Evolutionary conservation across 2,888 invertebrate species (phyloP), one percentile per base, ranked within the genome.

Genomic region (Tolmerus cingulatus): DNA sequence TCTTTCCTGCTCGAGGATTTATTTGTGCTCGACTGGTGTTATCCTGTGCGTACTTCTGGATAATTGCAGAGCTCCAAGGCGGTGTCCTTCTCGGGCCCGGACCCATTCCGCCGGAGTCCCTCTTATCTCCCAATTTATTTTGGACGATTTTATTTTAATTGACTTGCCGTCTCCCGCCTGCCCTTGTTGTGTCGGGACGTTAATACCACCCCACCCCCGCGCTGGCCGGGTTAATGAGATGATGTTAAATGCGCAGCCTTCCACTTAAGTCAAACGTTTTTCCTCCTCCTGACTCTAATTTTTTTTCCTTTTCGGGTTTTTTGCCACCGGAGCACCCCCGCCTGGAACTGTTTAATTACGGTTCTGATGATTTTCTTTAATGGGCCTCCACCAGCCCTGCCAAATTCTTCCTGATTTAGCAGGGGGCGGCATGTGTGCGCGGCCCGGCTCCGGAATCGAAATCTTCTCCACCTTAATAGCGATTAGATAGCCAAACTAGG

Each of bases 61-160:
- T 88, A 87, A 88, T 88, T 88, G 87, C 87, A 81, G 66, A 88
- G 86, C 86, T 86, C 82, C 87, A 74, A 86, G 74, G 66, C 86
- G 82, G 86, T 87, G 82, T 86, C 82, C 74, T 74, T 81, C 34
- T 76, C 40, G 76, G 40, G 40, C 76, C 37, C 37, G 27, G 74
- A 66, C 88, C 40, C 37, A 27, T 8, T 30, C 74, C 74, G 34
- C 57, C 78, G 16, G 23, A 77, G 84, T 77, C 55, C 74, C 79
- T 86, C 82, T 86, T 86, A 87, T 86, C 87, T 87, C 86, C 82
- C 82, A 76, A 87, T 86, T 87, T 86, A 82, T 86, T 87, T 88
- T 86, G 87, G 40, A 79, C 85, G 76, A 88, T 88, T 88, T 88
- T 87, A 88, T 87, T 88, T 88, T 88, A 88, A 88, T 88, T 88